Conservation (phyloP, 1,140 invertebrate species). For the Euglossa dilemma region DNA sequence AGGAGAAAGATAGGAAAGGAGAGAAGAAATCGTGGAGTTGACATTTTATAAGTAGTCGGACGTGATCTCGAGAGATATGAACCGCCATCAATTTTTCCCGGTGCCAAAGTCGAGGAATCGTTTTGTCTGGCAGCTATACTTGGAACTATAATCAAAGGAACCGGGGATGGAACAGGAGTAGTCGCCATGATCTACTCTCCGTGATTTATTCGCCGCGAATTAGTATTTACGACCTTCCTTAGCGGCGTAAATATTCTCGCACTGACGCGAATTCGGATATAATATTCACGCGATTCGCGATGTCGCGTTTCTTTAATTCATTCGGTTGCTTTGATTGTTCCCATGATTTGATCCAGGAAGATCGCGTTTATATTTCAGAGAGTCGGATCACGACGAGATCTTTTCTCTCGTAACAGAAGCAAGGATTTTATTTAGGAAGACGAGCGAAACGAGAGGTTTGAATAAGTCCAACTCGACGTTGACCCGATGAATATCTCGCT, state of each 20-base stretch:
- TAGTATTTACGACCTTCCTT: constrained; percentile 6
- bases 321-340: neutral
- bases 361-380: neutral
- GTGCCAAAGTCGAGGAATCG: constrained; percentile 20
- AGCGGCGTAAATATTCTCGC: constrained; percentile 8
- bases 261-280: neutral
- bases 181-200: constrained; percentile 20
- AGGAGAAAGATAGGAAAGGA: neutral
- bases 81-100: neutral
- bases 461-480: too few relatives aligned
- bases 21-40: neutral
- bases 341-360: neutral
- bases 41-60: neutral
- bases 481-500: too few relatives aligned
- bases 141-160: constrained; percentile 8
- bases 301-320: neutral
- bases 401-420: neutral
- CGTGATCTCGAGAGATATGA: neutral
- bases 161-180: neutral
- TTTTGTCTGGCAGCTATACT: neutral
- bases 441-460: neutral
- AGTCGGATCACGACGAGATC: too few relatives aligned
- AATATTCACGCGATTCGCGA: constrained; percentile 7
- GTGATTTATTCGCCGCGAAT: too few relatives aligned
- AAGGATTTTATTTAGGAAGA: neutral